Percentiles rank a stretch among this genome's conserved stretches.
phyloP scores from a whole-genome alignment of 2,113 vertebrate species.

The Scortum barcoo region DNA sequence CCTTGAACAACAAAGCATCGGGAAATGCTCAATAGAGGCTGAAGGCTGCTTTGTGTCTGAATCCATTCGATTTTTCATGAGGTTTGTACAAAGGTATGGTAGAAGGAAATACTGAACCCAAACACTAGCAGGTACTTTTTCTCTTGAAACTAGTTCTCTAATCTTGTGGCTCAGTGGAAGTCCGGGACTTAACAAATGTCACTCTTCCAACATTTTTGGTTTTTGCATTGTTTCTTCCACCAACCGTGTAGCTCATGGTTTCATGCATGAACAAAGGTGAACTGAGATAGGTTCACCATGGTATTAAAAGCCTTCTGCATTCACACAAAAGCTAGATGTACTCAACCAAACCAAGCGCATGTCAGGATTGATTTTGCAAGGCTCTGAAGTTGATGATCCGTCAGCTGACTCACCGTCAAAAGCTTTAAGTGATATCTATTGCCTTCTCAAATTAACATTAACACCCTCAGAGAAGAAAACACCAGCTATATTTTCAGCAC shows the following conservation, averaged over 20 bases:
- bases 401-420: conserved; percentile 38
- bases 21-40: conserved; percentile 38
- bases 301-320: neutral
- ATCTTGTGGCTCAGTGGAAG: neutral
- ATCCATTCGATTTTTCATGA: conserved; percentile 14
- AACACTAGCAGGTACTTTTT: conserved; percentile 4
- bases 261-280: neutral
- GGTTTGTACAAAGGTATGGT: neutral
- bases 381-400: conserved; percentile 37
- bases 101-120: neutral
- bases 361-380: conserved; percentile 32
- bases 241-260: neutral
- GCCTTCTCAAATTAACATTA: conserved; percentile 42
- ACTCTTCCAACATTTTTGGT: neutral
- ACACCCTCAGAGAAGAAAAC: conserved; percentile 30
- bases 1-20: conserved; percentile 60
- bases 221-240: neutral
- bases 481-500: conserved; percentile 21
- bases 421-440: conserved; percentile 51
- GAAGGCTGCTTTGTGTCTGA: conserved; percentile 27
- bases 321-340: conserved; percentile 20
- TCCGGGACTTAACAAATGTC: neutral
- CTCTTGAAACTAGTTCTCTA: neutral
- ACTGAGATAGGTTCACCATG: neutral
- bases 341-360: conserved; percentile 2